These are phyloP conservation scores for Sepioteuthis lessoniana DNA, from an alignment of 2,888 invertebrate genomes.

Conservation along the genomic window DNA sequence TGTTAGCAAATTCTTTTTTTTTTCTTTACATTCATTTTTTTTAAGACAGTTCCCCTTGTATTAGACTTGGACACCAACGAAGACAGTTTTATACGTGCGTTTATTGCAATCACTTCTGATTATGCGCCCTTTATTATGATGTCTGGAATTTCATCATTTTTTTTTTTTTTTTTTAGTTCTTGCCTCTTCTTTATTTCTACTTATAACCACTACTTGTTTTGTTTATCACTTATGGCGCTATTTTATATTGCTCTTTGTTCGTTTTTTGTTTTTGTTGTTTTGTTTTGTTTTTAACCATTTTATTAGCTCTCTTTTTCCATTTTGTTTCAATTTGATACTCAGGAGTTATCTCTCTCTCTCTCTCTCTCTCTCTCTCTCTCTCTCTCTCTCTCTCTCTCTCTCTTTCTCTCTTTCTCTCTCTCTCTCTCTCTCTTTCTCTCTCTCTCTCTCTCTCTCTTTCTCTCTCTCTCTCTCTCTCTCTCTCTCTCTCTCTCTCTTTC, in stretches of 20 bases:
- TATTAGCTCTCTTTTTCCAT: too few species aligned
- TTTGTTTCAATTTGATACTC: too few species aligned
- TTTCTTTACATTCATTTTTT: not conserved
- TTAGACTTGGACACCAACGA: not conserved
- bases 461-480: too few species aligned
- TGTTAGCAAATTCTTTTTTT: too few species aligned
- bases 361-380: too few species aligned
- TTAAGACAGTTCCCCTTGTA: not conserved
- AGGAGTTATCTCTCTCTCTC: too few species aligned
- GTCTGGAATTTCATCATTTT: not conserved
- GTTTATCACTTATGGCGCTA: not conserved
- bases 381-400: too few species aligned
- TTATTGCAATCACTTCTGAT: not conserved
- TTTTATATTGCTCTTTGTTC: not conserved
- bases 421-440: too few species aligned
- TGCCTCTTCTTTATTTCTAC: not conserved
- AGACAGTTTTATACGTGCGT: constrained; percentile 16
- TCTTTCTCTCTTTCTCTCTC: too few species aligned
- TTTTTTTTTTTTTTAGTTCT: not conserved
- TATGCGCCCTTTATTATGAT: not conserved
- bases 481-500: too few species aligned
- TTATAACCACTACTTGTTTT: not conserved
- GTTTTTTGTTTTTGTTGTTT: not conserved
- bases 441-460: too few species aligned
- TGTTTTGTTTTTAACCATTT: too few species aligned